Conservation (phyloP, 1,140 invertebrate genomes). For the Centruroides sculpturatus region DNA sequence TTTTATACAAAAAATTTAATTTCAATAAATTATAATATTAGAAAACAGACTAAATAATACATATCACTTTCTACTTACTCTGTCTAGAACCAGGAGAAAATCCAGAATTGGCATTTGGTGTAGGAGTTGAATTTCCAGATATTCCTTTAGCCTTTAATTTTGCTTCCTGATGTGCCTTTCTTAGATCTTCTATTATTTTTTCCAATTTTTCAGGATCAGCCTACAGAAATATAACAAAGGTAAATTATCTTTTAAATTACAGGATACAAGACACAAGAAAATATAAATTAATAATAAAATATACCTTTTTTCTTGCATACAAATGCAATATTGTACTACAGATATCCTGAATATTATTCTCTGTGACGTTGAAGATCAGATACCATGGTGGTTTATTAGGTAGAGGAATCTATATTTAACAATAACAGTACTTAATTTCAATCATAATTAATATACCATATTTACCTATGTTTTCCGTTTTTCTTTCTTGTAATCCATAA, state of each 20-base stretch:
- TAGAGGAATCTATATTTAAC: slow-evolving; percentile 43
- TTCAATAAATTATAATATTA: too few relatives aligned
- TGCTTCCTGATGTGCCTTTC: slow-evolving; percentile 56
- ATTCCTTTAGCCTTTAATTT: slow-evolving; percentile 43
- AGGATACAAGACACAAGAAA: background rate
- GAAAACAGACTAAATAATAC: too few relatives aligned
- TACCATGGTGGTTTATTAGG: slow-evolving; percentile 83
- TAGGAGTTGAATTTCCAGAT: background rate
- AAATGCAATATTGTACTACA: slow-evolving; percentile 66
- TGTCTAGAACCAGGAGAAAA: background rate
- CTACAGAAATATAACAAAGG: slow-evolving; percentile 28
- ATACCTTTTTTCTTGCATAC: slow-evolving; percentile 64
- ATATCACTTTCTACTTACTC: background rate
- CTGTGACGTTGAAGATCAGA: slow-evolving; percentile 62
- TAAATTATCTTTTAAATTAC: background rate
- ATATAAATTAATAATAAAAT: background rate
- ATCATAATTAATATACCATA: too few relatives aligned
- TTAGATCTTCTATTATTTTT: slow-evolving; percentile 53
- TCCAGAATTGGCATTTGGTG: background rate
- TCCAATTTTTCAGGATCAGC: slow-evolving; percentile 59
- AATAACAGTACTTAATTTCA: too few relatives aligned
- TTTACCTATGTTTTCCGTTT: too few relatives aligned
- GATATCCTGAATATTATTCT: slow-evolving; percentile 70
- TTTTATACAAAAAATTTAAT: too few relatives aligned
- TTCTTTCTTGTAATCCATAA: too few relatives aligned